Evolutionary conservation across 2,113 vertebrate species (phyloP), one percentile per base, ranked within the genome.

Genomic region (Hippocampus barbouri): DNA sequence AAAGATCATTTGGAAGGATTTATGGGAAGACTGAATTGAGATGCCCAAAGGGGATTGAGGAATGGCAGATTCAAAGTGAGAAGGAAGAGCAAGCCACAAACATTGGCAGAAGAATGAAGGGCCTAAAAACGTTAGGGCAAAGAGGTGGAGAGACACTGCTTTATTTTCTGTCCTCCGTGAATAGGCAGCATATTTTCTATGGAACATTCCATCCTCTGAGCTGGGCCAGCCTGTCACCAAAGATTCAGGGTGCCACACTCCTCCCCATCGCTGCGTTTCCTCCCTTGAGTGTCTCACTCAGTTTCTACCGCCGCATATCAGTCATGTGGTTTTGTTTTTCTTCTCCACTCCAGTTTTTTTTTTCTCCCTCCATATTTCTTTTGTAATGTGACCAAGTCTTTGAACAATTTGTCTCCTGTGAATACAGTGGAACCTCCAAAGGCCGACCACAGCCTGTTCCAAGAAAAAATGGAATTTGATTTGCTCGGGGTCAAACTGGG

Each of bases 101-200:
- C n/a, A 1, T 43, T 66, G 12, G 41, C 64, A 20, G 15, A 34
- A 18, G 21, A 64, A 43, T 64, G n/a, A 64, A 41, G 43, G 8
- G 5, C 15, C 14, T 16, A 27, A 47, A 47, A 47, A 43, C 45
- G n/a, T 27, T 56, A 43, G 76, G 75, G 60, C 34, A 68, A 67
- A 64, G 43, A 34, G 68, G 54, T 63, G 43, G 78, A 66, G 69
- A 15, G 40, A 74, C 34, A 0, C 30, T 63, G 82, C 71, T 79
- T 88, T 86, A 83, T 81, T 86, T 88, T 86, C 86, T 89, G 86
- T 86, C 79, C 83, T 85, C 77, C 77, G 76, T 88, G 87, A 90
- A 85, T 87, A 88, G 79, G 85, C 83, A 80, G 66, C 83, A 89
- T 89, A 86, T 90, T 89, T 45, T 86, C 69, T 85, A 66, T 83